Conservation (phyloP, 2,888 invertebrate genomes). For the Tiphia femorata region DNA sequence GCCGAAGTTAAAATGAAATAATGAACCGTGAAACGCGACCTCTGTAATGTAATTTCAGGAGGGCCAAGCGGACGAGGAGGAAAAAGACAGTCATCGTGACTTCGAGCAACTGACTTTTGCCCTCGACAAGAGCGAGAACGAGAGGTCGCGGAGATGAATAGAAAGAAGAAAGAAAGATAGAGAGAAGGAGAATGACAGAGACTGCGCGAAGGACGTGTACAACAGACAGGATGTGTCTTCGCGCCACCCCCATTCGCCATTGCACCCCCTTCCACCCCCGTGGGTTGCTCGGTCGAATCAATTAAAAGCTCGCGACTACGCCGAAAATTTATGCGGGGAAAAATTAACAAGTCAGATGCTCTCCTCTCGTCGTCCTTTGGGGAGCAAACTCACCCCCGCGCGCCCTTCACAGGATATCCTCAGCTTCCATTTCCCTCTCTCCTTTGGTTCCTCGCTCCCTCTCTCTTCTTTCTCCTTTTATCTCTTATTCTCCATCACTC, state of each 20-base stretch:
- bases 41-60: constrained; percentile 1
- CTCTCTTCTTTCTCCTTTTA: constrained; percentile 12
- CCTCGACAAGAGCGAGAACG: no score
- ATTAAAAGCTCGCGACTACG: constrained; percentile 56
- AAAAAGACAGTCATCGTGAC: constrained; percentile 27
- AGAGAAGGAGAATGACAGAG: constrained; percentile 9
- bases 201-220: not conserved
- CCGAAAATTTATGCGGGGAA: constrained; percentile 63
- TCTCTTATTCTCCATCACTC: constrained; percentile 5
- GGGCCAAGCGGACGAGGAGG: not conserved
- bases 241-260: not conserved
- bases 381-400: constrained; percentile 4
- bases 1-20: not conserved
- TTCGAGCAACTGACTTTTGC: constrained; percentile 27
- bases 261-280: no score
- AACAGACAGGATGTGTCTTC: constrained; percentile 3
- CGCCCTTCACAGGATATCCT: not conserved
- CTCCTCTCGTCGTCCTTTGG: constrained; percentile 7
- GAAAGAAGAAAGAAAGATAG: constrained; percentile 18
- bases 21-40: not conserved
- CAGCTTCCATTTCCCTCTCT: constrained; percentile 9
- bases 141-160: constrained; percentile 17
- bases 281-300: constrained; percentile 49
- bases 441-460: constrained; percentile 3
- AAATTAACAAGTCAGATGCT: constrained; percentile 68